Evolutionary conservation across 2,888 invertebrate genomes (phyloP), one percentile per base, ranked within the genome.

Genomic region (Amblyjoppa fuscipennis): DNA sequence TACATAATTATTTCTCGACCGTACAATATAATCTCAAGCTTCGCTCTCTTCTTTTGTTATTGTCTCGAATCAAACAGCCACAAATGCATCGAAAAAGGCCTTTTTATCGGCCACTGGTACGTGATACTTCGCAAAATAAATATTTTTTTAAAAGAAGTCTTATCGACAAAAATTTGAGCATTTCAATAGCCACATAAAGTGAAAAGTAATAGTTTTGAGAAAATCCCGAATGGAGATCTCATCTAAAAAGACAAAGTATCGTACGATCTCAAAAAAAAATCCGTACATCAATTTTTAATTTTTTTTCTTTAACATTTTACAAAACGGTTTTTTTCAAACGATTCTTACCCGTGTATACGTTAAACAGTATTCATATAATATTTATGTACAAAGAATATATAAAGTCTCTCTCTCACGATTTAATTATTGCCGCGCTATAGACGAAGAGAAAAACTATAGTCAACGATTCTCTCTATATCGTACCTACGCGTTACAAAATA

Each of bases 361-460:
- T 78, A 53, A 81, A 45, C 34, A 53, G n/a, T 78, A 81, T 84
- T 28, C 53, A 53, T 85, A 68, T 64, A 85, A 79, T 79, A 68
- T 31, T 66, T 85, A 79, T 85, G 75, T 85, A 82, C 85, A 85
- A 82, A 76, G 41, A 82, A 82, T 80, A 82, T 78, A 77, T 78
- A 77, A 78, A 81, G 76, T 85, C 66, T 85, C 75, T 85, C 68
- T 82, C 71, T 82, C 79, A 76, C 70, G 73, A 76, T 82, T 66
- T 59, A 74, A 74, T 73, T 74, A 83, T 79, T 83, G 74, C 69
- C 74, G 53, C 75, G 53, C 69, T 81, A 61, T 71, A 56, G 64
- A 77, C 13, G 56, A 49, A 71, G 13, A 77, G 51, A 64, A 34
- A 53, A 51, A 53, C 31, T 41, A 59, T 59, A 25, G 41, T 81